Evolutionary conservation across 2,797 vertebrate genomes (phyloP), one percentile per base, ranked within the genome.

Genomic region (Sus cebifrons): DNA sequence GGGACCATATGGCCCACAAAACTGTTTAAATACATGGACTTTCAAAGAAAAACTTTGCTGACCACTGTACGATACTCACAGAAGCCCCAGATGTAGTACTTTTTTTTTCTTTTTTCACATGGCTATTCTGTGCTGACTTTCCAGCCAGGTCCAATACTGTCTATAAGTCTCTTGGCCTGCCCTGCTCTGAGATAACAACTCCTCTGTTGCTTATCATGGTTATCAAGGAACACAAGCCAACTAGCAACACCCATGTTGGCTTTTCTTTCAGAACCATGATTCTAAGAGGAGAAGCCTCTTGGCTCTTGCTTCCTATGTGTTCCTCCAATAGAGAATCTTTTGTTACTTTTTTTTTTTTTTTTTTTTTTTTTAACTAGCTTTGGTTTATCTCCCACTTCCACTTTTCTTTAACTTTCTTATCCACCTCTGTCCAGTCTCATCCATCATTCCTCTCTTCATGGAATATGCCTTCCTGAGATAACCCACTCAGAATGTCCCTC

Each of bases 371-470:
- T 5, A 5, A 44, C 52, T 96, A 74, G 65, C 13, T 67, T 82
- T 81, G 40, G 11, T 58, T 91, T 67, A 62, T 82, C 15, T 67
- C 16, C 32, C 20, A 32, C 16, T 74, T 44, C 16, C 6, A 10
- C 56, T 95, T 82, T 86, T 18, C 25, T 89, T 78, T 65, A 56
- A 71, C 36, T 95, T 95, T 93, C 36, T 14, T 25, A 90, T 12
- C 14, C 27, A 58, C 11, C 6, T 56, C 17, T 64, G 6, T 40
- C n/a, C 2, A 73, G 25, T 67, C n/a, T 62, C 17, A 54, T 92
- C 12, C 44, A 6, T 36, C 32, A 73, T 29, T 60, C 20, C 29
- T 58, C 16, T 64, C 23, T 60, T 67, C 58, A 49, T 65, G 58
- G 7, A 85, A 49, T 85, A 85, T 21, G 21, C 5, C 62, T 2